A percentile compares a stretch with the other conserved stretches of the same genome.
Evolutionary conservation across 2,888 invertebrate genomes (phyloP).

Genomic region (Exocentrus adspersus): DNA sequence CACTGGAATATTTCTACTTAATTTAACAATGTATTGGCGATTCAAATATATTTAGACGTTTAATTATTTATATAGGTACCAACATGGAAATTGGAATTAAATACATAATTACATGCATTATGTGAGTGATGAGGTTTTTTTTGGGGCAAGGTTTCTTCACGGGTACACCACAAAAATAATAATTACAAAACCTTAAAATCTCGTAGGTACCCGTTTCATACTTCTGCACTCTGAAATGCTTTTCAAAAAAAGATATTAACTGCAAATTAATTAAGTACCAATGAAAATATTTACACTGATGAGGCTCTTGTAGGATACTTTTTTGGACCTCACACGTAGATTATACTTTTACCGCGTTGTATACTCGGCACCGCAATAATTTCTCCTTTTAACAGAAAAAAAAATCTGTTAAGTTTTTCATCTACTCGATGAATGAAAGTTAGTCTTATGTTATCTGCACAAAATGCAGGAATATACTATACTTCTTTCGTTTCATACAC

Average conservation of each 20-base stretch:
- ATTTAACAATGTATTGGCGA: not conserved
- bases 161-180: too few species aligned
- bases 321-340: too few species aligned
- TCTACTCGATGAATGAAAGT: not conserved
- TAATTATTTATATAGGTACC: not conserved
- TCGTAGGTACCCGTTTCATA: too few species aligned
- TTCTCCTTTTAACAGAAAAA: not conserved
- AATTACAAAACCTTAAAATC: too few species aligned
- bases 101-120: conserved; percentile 6
- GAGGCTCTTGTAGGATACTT: too few species aligned
- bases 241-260: too few species aligned
- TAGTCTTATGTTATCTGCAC: not conserved
- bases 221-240: too few species aligned
- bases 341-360: not conserved
- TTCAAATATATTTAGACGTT: not conserved
- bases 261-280: too few species aligned
- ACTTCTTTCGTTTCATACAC: not conserved
- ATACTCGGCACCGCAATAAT: not conserved
- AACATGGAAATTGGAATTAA: conserved; percentile 3
- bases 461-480: not conserved
- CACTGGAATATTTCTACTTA: not conserved
- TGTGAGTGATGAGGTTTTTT: not conserved
- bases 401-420: not conserved
- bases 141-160: conserved; percentile 10
- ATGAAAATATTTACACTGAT: too few species aligned